Evolutionary conservation across 2,888 invertebrate species (phyloP).

Genomic region (Drosophila affinis): DNA sequence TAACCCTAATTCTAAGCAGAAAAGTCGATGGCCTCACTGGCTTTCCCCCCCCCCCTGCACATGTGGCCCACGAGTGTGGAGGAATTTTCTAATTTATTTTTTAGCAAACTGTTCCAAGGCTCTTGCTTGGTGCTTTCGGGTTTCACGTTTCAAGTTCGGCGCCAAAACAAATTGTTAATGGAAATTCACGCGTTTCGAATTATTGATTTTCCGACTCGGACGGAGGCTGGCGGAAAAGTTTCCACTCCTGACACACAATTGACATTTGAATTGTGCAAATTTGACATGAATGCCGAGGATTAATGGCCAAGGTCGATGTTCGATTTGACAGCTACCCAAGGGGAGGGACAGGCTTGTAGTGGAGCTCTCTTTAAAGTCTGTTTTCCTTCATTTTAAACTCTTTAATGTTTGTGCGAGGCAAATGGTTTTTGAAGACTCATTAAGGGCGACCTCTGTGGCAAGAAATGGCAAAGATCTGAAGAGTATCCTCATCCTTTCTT

Average conservation of each 20-base stretch:
- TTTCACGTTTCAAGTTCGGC: conserved; percentile 61
- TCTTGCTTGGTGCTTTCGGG: conserved; percentile 52
- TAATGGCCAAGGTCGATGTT: conserved; percentile 81
- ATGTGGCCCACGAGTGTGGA: conserved; percentile 65
- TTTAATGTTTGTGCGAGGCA: conserved; percentile 23
- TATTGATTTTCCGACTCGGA: conserved; percentile 70
- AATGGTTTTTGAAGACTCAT: not conserved
- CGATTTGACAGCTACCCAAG: conserved; percentile 58
- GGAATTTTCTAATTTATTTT: conserved; percentile 84
- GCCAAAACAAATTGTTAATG: conserved; percentile 74
- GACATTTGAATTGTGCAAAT: conserved; percentile 78
- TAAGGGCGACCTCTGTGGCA: conserved; percentile 27
- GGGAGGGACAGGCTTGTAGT: not conserved
- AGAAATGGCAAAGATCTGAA: not conserved
- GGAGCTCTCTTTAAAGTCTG: conserved; percentile 7
- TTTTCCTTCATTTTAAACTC: conserved; percentile 14
- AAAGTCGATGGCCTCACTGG: conserved; percentile 26
- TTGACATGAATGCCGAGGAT: conserved; percentile 73
- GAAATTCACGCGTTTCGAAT: conserved; percentile 63
- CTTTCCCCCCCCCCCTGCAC: conserved; percentile 38
- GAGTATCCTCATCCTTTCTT: not conserved
- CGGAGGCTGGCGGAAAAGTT: conserved; percentile 51
- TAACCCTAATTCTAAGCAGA: conserved; percentile 33
- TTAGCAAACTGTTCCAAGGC: conserved; percentile 82
- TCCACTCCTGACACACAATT: conserved; percentile 52